A percentile compares a stretch with the other conserved stretches of the same genome.
phyloP scores from a whole-genome alignment of 2,888 invertebrate species.

The Spisula solida region DNA sequence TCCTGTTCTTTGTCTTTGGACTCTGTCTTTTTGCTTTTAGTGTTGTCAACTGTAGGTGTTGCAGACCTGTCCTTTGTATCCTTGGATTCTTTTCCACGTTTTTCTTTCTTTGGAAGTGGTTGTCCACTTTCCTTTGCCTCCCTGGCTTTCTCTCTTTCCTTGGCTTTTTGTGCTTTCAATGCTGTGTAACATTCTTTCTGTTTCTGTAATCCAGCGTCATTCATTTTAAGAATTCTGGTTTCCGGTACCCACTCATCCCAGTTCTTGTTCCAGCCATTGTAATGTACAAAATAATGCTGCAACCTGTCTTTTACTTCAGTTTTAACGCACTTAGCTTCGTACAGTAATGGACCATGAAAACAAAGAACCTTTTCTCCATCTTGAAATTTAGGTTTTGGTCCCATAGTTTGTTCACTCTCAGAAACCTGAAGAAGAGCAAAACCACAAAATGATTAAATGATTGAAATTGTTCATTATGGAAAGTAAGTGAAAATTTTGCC shows the following conservation, averaged over 20 bases:
- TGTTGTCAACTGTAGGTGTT: constrained; percentile 72
- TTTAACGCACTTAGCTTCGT: constrained; percentile 96
- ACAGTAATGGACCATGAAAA: constrained; percentile 98
- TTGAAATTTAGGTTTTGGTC: constrained; percentile 56
- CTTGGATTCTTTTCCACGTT: constrained; percentile 65
- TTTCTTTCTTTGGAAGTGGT: constrained; percentile 69
- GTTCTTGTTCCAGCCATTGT: constrained; percentile 99
- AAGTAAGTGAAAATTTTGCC: too few relatives aligned
- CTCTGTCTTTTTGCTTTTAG: constrained; percentile 49
- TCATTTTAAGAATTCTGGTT: constrained; percentile 95
- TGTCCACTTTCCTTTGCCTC: constrained; percentile 63
- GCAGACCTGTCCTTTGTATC: constrained; percentile 72
- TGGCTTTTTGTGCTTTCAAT: constrained; percentile 74
- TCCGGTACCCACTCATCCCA: constrained; percentile 94
- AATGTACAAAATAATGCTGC: constrained; percentile 97
- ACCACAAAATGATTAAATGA: neutral
- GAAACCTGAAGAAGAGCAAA: neutral
- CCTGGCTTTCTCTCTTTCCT: constrained; percentile 77
- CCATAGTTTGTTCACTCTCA: constrained; percentile 23
- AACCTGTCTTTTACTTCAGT: constrained; percentile 93
- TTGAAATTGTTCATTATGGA: too few relatives aligned
- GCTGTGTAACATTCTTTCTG: constrained; percentile 95
- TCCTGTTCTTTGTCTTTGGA: constrained; percentile 42
- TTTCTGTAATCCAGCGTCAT: constrained; percentile 95
- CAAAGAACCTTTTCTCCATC: constrained; percentile 92